Evolutionary conservation across 2,888 invertebrate species (phyloP).

Genomic region (Hyppa rectilinea): DNA sequence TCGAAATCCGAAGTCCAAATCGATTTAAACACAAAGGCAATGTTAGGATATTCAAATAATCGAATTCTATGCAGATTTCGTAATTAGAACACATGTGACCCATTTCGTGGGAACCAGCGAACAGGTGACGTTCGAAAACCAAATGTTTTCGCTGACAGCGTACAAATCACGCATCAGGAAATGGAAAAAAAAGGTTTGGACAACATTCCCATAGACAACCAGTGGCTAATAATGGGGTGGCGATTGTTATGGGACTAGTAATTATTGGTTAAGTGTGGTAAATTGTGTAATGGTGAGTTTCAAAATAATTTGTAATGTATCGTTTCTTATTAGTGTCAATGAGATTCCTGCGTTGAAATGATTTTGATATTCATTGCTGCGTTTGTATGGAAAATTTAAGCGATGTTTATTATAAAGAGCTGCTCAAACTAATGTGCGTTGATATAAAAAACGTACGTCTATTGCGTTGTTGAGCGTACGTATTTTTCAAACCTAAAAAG

Average conservation of each 20-base stretch:
- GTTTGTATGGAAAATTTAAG: neutral
- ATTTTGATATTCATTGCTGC: neutral
- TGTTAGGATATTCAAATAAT: constrained; percentile 59
- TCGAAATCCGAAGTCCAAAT: constrained; percentile 32
- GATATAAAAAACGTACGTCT: too few relatives aligned
- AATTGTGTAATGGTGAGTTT: constrained; percentile 7
- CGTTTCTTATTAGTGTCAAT: constrained; percentile 24
- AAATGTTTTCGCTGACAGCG: constrained; percentile 80
- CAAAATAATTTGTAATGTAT: constrained; percentile 1
- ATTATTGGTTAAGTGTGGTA: constrained; percentile 33
- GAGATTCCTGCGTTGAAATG: neutral
- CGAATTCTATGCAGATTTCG: constrained; percentile 69
- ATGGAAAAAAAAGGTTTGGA: constrained; percentile 72
- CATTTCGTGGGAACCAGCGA: constrained; percentile 81
- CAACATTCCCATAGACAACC: constrained; percentile 71
- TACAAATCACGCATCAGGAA: constrained; percentile 85
- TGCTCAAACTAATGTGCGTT: too few relatives aligned
- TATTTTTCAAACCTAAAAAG: too few relatives aligned
- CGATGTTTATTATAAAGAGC: neutral
- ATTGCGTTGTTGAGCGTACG: too few relatives aligned
- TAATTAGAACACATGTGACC: constrained; percentile 77
- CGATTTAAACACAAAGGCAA: constrained; percentile 38
- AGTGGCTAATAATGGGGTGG: constrained; percentile 59
- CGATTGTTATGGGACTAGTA: constrained; percentile 38
- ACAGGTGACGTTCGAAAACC: constrained; percentile 83